A percentile compares a stretch with the other conserved stretches of the same genome.
phyloP scores from a whole-genome alignment of 2,888 invertebrate species.

The Autographa pulchrina region DNA sequence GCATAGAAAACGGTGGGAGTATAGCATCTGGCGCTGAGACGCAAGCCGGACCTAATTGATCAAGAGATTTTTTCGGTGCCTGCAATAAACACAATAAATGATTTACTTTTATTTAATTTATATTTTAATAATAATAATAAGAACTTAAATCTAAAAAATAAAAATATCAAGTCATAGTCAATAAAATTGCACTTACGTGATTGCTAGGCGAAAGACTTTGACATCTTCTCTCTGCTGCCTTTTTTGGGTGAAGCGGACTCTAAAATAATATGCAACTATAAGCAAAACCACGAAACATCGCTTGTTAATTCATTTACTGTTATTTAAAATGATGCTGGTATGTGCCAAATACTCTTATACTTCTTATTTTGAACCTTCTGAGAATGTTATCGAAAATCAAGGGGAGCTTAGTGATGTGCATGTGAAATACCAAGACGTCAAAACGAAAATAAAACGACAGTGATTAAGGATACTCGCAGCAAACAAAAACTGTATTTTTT shows the following conservation, averaged over 20 bases:
- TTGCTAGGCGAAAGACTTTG: constrained; percentile 74
- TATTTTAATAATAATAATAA: no score
- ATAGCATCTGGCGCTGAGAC: constrained; percentile 20
- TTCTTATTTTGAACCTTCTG: constrained; percentile 26
- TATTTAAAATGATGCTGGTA: background rate
- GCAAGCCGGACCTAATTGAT: constrained; percentile 12
- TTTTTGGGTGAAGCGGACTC: constrained; percentile 50
- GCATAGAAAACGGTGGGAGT: constrained; percentile 1
- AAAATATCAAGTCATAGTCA: constrained; percentile 13
- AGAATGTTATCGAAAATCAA: constrained; percentile 30
- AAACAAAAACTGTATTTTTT: background rate
- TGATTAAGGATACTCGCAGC: constrained; percentile 62
- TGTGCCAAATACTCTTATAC: background rate
- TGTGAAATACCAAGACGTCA: constrained; percentile 57
- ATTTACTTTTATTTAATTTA: no score
- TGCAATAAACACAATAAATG: constrained; percentile 7
- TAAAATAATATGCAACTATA: background rate
- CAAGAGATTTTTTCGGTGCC: constrained; percentile 31
- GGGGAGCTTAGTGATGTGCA: constrained; percentile 34
- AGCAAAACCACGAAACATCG: background rate
- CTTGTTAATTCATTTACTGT: background rate
- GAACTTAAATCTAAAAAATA: no score
- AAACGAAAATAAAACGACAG: constrained; percentile 56
- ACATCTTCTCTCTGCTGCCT: constrained; percentile 68
- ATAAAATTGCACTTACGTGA: constrained; percentile 61